phyloP scores from a whole-genome alignment of 2,888 invertebrate genomes.

The Mythimna loreyi region DNA sequence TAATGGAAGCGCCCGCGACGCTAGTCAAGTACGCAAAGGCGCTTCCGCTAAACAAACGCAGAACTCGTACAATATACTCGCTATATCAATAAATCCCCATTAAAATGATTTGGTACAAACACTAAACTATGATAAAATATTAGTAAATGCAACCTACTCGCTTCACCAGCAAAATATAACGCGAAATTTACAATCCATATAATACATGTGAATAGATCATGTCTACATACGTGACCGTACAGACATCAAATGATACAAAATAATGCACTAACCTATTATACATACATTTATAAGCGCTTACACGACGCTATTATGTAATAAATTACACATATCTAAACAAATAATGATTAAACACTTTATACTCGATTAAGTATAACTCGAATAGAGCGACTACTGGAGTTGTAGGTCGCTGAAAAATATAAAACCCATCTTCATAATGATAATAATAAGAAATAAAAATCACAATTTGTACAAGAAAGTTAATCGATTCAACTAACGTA shows the following conservation, averaged over 20 bases:
- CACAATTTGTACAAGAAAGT: constrained; percentile 70
- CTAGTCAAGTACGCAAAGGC: not conserved
- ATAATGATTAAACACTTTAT: constrained; percentile 68
- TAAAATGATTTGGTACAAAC: constrained; percentile 88
- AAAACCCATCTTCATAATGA: constrained; percentile 56
- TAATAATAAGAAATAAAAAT: constrained; percentile 61
- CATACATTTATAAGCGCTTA: constrained; percentile 66
- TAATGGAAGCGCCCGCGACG: constrained; percentile 56
- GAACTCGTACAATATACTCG: constrained; percentile 43
- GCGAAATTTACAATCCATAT: constrained; percentile 86
- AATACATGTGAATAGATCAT: constrained; percentile 71
- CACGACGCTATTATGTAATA: constrained; percentile 62
- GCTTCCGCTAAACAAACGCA: constrained; percentile 37
- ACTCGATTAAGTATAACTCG: constrained; percentile 61
- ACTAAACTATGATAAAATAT: constrained; percentile 88
- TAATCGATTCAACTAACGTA: constrained; percentile 61
- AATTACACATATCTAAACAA: constrained; percentile 69
- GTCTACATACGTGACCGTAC: constrained; percentile 52
- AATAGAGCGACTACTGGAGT: constrained; percentile 54
- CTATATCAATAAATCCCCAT: constrained; percentile 75
- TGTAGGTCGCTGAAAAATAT: constrained; percentile 57
- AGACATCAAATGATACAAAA: constrained; percentile 63
- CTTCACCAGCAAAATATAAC: constrained; percentile 78
- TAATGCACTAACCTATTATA: constrained; percentile 64
- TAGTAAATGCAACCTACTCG: constrained; percentile 90